Conservation (phyloP, 2,113 vertebrate genomes). For the Otus sunia region DNA sequence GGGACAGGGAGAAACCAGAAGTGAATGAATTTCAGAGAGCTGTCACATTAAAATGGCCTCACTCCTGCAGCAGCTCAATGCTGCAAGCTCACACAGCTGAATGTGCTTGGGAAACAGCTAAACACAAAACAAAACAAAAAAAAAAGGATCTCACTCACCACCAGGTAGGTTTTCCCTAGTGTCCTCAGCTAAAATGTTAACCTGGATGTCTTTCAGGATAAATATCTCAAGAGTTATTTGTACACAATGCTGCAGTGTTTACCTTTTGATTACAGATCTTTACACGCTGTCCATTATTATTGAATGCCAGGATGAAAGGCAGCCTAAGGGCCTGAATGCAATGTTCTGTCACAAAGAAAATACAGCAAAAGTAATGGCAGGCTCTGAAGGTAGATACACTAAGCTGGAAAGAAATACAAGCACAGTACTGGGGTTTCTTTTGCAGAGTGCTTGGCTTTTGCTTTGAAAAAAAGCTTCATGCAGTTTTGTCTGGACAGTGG, state of each 20-base stretch:
- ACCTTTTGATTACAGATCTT: constrained; percentile 67
- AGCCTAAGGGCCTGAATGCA: constrained; percentile 40
- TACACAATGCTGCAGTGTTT: constrained; percentile 42
- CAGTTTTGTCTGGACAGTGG: background rate
- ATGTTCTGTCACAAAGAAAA: constrained; percentile 63
- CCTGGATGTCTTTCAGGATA: constrained; percentile 55
- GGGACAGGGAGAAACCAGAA: background rate
- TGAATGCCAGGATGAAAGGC: constrained; percentile 57
- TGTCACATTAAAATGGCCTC: background rate
- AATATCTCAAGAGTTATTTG: constrained; percentile 55
- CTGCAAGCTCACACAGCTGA: background rate
- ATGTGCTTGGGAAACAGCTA: constrained; percentile 4
- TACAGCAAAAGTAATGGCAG: constrained; percentile 36
- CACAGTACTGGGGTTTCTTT: background rate
- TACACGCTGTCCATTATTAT: constrained; percentile 59
- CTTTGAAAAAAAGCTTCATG: background rate
- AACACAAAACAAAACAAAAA: background rate
- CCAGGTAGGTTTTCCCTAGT: constrained; percentile 39
- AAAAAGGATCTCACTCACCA: background rate
- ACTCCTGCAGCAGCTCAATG: background rate
- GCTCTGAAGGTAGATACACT: background rate
- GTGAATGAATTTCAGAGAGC: background rate
- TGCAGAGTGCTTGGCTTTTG: background rate
- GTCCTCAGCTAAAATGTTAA: constrained; percentile 26
- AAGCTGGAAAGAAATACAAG: background rate